Evolutionary conservation across 2,797 vertebrate species (phyloP), one percentile per base, ranked within the genome.

Genomic region (Denticeps clupeoides): DNA sequence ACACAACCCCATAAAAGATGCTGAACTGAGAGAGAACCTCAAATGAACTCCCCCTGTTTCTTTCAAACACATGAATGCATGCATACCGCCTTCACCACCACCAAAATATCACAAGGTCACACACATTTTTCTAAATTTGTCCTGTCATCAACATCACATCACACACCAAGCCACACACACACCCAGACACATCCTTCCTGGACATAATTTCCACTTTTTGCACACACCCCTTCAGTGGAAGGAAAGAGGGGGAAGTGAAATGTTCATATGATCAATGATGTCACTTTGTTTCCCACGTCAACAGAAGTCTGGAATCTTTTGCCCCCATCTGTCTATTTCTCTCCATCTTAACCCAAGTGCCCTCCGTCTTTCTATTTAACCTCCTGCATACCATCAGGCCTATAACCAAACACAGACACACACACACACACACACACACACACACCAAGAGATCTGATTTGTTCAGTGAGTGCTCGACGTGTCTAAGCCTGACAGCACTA

Each of bases 321-420:
- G 11, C 13, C 29, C 5, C 31, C 24, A 28, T 15, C 45, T 15
- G 45, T 22, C 18, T 59, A 67, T 70, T 68, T 47, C 49, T 63
- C 51, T 60, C 40, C 55, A 31, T 26, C 51, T 28, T 2, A 25
- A 56, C 63, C 65, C 48, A 60, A 55, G 51, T 47, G 4, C 11
- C 38, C 45, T 41, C 31, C 26, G 77, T 75, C 73, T 67, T 71
- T 77, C 74, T 71, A 59, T 59, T 79, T 73, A 69, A 82, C 83
- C 80, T 70, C 69, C 59, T 70, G 65, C 80, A 82, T 71, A 69
- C 71, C 72, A 72, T 53, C 65, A 64, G 70, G 72, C 63, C 71
- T 66, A 67, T 33, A 13, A 33, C 16, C 33, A 33, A 13, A 15
- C 13, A 33, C 2, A 31, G 32, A 18, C 6, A 2, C 35, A 32